Conservation (phyloP, 2,797 vertebrate genomes). For the Diplodus puntazzo region DNA sequence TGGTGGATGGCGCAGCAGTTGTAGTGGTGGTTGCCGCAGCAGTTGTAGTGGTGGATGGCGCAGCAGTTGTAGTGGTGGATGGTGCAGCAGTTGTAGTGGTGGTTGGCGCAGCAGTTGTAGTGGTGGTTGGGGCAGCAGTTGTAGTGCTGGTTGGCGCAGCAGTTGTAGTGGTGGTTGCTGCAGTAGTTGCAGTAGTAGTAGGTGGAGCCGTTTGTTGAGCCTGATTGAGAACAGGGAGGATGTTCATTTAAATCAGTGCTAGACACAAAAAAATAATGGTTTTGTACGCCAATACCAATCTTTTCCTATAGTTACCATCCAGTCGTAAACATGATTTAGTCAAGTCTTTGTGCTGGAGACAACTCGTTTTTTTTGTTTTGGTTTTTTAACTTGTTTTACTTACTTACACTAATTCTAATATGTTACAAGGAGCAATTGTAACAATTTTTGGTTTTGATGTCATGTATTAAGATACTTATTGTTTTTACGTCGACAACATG, state of each 20-base stretch:
- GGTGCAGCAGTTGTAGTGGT: too few relatives aligned
- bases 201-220: too few relatives aligned
- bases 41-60: too few relatives aligned
- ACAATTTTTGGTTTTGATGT: too few relatives aligned
- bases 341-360: not conserved
- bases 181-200: too few relatives aligned
- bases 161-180: too few relatives aligned
- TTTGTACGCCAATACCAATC: not conserved
- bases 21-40: not conserved
- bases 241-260: not conserved
- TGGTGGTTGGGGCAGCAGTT: not conserved
- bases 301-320: not conserved
- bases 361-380: not conserved
- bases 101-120: fast-evolving
- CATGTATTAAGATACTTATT: too few relatives aligned
- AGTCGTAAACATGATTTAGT: not conserved
- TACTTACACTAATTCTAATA: not conserved
- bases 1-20: fast-evolving
- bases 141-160: fast-evolving
- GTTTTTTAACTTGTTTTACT: not conserved
- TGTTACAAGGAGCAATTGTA: too few relatives aligned
- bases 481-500: too few relatives aligned
- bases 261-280: not conserved
- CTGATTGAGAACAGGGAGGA: not conserved
- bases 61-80: too few relatives aligned